Evolutionary conservation across 2,797 vertebrate genomes (phyloP).

Genomic region (Aphelocoma californica): DNA sequence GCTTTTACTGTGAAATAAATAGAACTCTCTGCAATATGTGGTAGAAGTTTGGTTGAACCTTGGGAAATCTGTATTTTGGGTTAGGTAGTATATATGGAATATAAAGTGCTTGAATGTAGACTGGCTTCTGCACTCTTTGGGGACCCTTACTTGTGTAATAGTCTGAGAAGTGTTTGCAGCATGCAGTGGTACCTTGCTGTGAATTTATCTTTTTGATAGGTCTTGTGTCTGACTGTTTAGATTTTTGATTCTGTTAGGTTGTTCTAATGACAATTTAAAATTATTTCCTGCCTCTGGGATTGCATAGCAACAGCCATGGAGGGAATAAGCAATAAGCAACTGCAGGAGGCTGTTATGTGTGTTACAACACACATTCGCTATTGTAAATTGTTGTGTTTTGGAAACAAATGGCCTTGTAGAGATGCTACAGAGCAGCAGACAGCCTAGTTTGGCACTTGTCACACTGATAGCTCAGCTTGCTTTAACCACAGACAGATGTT

Average conservation of each 20-base stretch:
- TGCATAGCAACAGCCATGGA: background rate
- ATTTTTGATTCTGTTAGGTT: background rate
- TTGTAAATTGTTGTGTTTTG: background rate
- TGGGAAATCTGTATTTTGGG: background rate
- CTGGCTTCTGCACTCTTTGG: background rate
- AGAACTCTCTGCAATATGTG: background rate
- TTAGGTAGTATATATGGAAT: background rate
- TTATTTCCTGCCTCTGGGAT: background rate
- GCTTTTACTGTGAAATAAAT: background rate
- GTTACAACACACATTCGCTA: background rate
- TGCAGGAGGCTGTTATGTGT: background rate
- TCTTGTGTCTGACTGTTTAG: background rate
- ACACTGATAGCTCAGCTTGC: background rate
- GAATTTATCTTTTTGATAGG: background rate
- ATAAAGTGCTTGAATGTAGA: background rate
- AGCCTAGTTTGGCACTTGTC: background rate
- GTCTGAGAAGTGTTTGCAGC: background rate
- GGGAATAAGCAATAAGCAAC: background rate
- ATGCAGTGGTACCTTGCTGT: background rate
- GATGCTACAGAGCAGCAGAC: background rate
- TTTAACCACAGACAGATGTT: background rate
- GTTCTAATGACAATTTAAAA: background rate
- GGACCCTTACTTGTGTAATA: background rate
- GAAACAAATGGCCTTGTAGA: background rate
- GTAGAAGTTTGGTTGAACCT: background rate